These are phyloP conservation scores for Todiramphus saurophagus DNA, from an alignment of 2,113 vertebrate genomes.

Conservation along the genomic window DNA sequence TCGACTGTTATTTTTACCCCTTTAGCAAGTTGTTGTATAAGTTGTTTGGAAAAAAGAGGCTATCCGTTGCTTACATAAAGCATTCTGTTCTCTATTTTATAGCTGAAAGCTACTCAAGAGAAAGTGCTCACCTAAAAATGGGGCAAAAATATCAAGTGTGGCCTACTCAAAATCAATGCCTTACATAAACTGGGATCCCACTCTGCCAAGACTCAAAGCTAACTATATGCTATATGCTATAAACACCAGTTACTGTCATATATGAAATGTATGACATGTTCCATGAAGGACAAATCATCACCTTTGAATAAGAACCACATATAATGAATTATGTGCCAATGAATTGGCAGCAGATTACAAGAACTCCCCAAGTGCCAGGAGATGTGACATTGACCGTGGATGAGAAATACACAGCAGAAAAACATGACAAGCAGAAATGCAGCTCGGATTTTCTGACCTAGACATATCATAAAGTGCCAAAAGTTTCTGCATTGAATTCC, in stretches of 20 bases:
- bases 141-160: conserved; percentile 35
- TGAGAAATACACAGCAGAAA: neutral
- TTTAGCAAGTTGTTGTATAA: conserved; percentile 34
- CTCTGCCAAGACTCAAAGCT: neutral
- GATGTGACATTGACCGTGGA: neutral
- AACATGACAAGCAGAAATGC: neutral
- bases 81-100: conserved; percentile 15
- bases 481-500: neutral
- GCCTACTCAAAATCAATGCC: neutral
- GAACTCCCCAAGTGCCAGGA: neutral
- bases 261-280: neutral
- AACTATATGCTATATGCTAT: neutral
- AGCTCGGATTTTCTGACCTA: neutral
- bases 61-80: conserved; percentile 34
- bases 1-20: neutral
- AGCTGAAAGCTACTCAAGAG: neutral
- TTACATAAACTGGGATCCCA: conserved; percentile 1
- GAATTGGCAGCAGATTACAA: neutral
- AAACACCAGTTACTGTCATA: neutral
- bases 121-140: neutral
- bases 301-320: neutral
- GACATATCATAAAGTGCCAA: neutral
- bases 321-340: neutral
- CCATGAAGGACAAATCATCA: neutral
- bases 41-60: conserved; percentile 38